These are phyloP conservation scores for Percopsis omiscomaycus DNA, from an alignment of 2,797 vertebrate species.

Conservation along the genomic window DNA sequence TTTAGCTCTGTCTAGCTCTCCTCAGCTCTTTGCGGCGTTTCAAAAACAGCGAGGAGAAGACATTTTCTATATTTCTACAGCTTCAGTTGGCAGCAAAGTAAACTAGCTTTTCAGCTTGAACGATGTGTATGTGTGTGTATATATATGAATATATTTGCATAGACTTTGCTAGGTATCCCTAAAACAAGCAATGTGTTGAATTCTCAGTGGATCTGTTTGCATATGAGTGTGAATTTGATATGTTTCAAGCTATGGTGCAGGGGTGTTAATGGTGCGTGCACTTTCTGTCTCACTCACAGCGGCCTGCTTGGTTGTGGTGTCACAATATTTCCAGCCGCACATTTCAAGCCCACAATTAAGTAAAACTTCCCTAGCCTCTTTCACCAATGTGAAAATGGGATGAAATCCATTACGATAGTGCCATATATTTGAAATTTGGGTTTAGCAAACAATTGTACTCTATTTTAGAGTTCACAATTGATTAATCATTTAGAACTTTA, in stretches of 20 bases:
- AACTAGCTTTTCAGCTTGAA: slow-evolving; percentile 72
- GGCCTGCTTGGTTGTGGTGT: slow-evolving; percentile 73
- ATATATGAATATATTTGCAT: slow-evolving; percentile 82
- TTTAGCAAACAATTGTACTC: slow-evolving; percentile 44
- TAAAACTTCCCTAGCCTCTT: slow-evolving; percentile 43
- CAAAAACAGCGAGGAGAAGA: slow-evolving; percentile 70
- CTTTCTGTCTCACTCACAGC: slow-evolving; percentile 71
- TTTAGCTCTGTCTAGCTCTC: slow-evolving; percentile 68
- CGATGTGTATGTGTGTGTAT: slow-evolving; percentile 78
- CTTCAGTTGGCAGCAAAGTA: slow-evolving; percentile 73
- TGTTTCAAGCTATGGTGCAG: slow-evolving; percentile 67
- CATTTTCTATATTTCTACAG: slow-evolving; percentile 77
- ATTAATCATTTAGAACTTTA: slow-evolving; percentile 35
- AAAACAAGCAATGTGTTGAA: slow-evolving; percentile 80
- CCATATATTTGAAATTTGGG: slow-evolving; percentile 57
- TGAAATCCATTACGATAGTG: slow-evolving; percentile 51
- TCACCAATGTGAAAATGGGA: slow-evolving; percentile 27
- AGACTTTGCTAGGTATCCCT: slow-evolving; percentile 83
- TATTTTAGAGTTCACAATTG: slow-evolving; percentile 21
- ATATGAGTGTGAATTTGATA: slow-evolving; percentile 79
- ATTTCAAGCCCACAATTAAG: slow-evolving; percentile 47
- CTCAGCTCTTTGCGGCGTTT: slow-evolving; percentile 71
- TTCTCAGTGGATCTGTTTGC: slow-evolving; percentile 83
- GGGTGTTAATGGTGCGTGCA: slow-evolving; percentile 74
- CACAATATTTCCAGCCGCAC: slow-evolving; percentile 65